Evolutionary conservation across 2,797 vertebrate species (phyloP).

Genomic region (Anguilla obscura): DNA sequence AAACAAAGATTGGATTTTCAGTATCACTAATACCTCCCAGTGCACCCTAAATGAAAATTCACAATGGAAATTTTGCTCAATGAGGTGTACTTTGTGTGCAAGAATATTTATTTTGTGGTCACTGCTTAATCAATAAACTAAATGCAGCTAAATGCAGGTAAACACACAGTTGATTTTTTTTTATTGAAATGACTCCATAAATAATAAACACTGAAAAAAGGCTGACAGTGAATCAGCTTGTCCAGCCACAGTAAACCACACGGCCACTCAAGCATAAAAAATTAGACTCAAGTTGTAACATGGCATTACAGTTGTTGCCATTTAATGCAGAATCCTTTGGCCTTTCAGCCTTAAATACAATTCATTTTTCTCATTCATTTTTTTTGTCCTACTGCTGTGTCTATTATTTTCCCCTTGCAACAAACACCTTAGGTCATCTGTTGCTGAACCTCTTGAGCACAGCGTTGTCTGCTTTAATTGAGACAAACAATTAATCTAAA

Average conservation of each 20-base stretch:
- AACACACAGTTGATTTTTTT: too few species aligned
- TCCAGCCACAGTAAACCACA: constrained; percentile 2
- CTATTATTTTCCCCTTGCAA: background rate
- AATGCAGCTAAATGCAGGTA: background rate
- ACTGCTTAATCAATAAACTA: background rate
- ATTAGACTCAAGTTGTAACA: background rate
- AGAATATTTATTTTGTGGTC: background rate
- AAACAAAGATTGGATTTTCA: background rate
- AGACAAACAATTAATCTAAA: background rate
- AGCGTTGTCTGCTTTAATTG: background rate
- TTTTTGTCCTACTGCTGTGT: background rate
- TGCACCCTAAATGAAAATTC: too few species aligned
- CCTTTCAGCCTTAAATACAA: background rate
- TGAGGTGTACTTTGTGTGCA: background rate
- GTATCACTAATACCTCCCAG: background rate
- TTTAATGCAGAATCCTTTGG: background rate
- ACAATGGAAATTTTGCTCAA: background rate
- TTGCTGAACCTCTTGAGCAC: background rate
- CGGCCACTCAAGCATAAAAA: background rate
- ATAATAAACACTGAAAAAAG: background rate
- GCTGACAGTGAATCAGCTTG: background rate
- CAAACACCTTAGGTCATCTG: background rate
- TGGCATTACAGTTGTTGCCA: background rate
- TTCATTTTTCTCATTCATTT: background rate
- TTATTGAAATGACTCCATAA: background rate